These are phyloP conservation scores for Anneissia japonica DNA, from an alignment of 35 echinoderm and acorn worm species.

Conservation along the genomic window DNA sequence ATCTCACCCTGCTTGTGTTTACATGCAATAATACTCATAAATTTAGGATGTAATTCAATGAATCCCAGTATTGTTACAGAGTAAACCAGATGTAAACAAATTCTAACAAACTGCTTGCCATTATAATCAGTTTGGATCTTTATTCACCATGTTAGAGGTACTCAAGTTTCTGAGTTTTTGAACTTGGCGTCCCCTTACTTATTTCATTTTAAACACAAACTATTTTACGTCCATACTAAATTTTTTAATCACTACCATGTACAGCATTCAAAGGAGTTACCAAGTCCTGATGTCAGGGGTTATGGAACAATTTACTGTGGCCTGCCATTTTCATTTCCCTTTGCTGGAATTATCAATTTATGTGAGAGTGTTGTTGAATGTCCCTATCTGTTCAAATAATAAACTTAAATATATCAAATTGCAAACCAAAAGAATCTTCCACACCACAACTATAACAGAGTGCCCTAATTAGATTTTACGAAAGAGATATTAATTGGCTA, in stretches of 20 bases:
- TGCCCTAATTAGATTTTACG: background rate
- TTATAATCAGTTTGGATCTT: background rate
- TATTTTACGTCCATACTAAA: background rate
- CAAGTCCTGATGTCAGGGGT: background rate
- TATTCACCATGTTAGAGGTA: background rate
- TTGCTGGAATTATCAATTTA: background rate
- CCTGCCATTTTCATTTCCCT: background rate
- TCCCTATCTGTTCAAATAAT: background rate
- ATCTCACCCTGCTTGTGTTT: too few relatives aligned
- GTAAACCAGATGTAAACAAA: too few relatives aligned
- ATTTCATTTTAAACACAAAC: background rate
- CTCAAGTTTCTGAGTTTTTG: background rate
- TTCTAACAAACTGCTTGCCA: background rate
- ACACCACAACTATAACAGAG: background rate
- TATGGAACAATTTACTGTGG: background rate
- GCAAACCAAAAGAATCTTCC: background rate
- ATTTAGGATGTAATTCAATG: too few relatives aligned
- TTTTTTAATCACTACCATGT: background rate
- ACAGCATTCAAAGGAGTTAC: background rate
- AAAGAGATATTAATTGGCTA: background rate
- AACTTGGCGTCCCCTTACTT: background rate
- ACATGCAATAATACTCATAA: too few relatives aligned
- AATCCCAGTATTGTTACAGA: too few relatives aligned
- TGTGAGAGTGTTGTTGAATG: background rate
- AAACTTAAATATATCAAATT: background rate